Evolutionary conservation across 2,113 vertebrate genomes (phyloP).

Genomic region (Haplochromis burtoni): DNA sequence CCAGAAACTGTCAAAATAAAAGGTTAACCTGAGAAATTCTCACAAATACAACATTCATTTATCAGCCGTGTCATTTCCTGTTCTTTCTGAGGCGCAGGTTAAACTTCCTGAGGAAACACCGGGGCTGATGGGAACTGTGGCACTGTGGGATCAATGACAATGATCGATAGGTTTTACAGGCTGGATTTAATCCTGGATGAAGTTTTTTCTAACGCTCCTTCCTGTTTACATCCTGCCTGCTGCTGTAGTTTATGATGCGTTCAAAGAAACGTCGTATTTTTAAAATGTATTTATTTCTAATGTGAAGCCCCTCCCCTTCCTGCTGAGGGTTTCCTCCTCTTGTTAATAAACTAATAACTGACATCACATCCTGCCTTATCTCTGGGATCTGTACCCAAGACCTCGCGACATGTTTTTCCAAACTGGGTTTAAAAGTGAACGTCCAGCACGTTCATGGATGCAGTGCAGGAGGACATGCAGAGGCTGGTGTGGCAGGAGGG

Average conservation of each 20-base stretch:
- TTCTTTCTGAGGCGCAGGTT: not conserved
- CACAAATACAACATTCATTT: not conserved
- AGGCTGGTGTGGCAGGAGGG: not conserved
- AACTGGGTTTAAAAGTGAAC: not conserved
- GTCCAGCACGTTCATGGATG: not conserved
- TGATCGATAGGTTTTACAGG: not conserved
- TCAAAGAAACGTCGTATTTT: not conserved
- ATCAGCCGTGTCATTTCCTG: not conserved
- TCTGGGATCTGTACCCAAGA: not conserved
- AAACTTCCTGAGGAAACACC: not conserved
- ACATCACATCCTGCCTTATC: not conserved
- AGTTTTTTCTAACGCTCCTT: not conserved
- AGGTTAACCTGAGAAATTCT: not conserved
- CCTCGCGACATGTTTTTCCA: not conserved
- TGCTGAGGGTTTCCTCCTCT: not conserved
- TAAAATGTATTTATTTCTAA: not conserved
- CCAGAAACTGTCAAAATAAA: not conserved
- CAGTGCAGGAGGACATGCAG: not conserved
- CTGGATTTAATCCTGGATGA: not conserved
- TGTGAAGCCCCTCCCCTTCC: not conserved
- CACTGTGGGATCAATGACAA: not conserved
- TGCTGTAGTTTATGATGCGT: rapidly evolving
- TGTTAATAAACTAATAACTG: not conserved
- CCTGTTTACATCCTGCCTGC: not conserved
- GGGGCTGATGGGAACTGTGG: not conserved